Evolutionary conservation across 2,797 vertebrate genomes (phyloP).

Genomic region (Catostomus latipinnis): DNA sequence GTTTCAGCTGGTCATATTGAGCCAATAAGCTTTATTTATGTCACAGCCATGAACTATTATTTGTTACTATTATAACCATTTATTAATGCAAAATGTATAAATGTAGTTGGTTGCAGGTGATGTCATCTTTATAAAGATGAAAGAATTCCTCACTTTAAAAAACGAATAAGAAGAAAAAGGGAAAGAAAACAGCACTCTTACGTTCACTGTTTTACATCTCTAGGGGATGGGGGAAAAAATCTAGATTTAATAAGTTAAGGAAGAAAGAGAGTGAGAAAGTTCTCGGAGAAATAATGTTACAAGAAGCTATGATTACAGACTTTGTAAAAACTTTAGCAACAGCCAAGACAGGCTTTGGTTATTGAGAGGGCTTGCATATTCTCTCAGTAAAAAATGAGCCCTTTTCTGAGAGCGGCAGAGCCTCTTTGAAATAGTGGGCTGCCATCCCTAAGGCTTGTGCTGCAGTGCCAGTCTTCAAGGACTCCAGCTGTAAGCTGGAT

Average conservation of each 20-base stretch:
- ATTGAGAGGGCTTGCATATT: constrained; percentile 66
- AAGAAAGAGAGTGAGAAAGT: constrained; percentile 26
- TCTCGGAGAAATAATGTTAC: constrained; percentile 51
- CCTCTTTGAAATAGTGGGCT: constrained; percentile 73
- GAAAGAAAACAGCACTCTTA: constrained; percentile 8
- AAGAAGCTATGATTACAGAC: constrained; percentile 51
- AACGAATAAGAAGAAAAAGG: background rate
- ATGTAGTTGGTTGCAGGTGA: no score
- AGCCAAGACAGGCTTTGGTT: constrained; percentile 47
- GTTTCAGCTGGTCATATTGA: no score
- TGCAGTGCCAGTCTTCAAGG: constrained; percentile 58
- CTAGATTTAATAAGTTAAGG: constrained; percentile 69
- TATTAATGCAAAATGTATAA: no score
- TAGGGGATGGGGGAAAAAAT: constrained; percentile 60
- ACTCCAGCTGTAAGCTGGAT: constrained; percentile 56
- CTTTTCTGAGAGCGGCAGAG: constrained; percentile 60
- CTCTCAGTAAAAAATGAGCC: constrained; percentile 58
- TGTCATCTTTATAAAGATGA: constrained; percentile 62
- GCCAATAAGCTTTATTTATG: no score
- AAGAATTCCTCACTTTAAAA: constrained; percentile 58
- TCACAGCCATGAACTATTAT: no score
- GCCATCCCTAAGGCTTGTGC: constrained; percentile 67
- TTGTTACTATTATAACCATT: no score
- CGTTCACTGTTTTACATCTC: constrained; percentile 47
- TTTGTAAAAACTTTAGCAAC: constrained; percentile 51